A percentile compares a stretch with the other conserved stretches of the same genome.
Conservation (phyloP, 2,113 vertebrate genomes). For the Sebastes fasciatus region DNA sequence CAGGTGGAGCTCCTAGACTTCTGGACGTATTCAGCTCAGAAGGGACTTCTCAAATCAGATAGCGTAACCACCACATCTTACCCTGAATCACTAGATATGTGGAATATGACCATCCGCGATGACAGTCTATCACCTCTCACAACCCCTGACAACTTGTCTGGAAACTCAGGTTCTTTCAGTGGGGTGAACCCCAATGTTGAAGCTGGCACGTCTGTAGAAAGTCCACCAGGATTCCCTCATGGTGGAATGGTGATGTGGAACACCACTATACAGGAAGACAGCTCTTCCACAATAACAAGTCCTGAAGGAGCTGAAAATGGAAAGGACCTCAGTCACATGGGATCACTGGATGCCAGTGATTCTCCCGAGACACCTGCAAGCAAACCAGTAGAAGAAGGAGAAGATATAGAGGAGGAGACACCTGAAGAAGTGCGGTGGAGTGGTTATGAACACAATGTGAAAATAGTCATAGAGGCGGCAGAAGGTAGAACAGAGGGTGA, state of each 20-base stretch:
- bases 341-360: constrained; percentile 65
- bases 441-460: constrained; percentile 55
- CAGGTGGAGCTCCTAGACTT: constrained; percentile 70
- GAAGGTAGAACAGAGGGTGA: constrained; percentile 41
- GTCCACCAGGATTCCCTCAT: constrained; percentile 60
- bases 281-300: constrained; percentile 85
- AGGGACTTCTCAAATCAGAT: constrained; percentile 79
- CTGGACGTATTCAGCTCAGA: constrained; percentile 78
- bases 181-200: constrained; percentile 30
- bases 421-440: constrained; percentile 21
- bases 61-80: constrained; percentile 70
- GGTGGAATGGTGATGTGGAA: constrained; percentile 84
- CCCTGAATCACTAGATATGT: constrained; percentile 78
- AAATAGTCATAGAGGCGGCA: constrained; percentile 73
- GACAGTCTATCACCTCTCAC: constrained; percentile 77
- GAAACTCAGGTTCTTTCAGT: constrained; percentile 70
- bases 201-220: constrained; percentile 64
- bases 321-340: constrained; percentile 71
- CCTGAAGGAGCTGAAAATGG: constrained; percentile 80
- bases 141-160: constrained; percentile 82
- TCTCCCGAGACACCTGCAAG: constrained; percentile 21
- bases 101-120: constrained; percentile 81
- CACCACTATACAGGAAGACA: constrained; percentile 85
- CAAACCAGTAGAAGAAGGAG: constrained; percentile 41
- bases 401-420: not conserved